A percentile compares a stretch with the other conserved stretches of the same genome.
These are phyloP conservation scores for Tauraco hartlaubi DNA, from an alignment of 2,797 vertebrate species.

Conservation along the genomic window DNA sequence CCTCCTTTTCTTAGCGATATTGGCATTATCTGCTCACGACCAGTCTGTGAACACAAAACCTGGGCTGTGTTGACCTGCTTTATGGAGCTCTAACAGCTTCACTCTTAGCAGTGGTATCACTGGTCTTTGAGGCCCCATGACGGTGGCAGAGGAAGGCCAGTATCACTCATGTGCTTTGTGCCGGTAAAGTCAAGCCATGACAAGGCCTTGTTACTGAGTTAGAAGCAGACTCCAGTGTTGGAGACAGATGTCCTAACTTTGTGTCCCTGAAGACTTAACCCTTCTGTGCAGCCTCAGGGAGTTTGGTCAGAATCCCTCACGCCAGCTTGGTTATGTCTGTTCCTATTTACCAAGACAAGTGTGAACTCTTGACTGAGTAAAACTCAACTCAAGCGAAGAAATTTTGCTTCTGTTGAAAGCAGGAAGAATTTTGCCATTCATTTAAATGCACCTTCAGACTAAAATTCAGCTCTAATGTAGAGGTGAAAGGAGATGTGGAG, in stretches of 20 bases:
- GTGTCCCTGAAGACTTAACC: neutral
- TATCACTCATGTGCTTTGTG: rapidly evolving
- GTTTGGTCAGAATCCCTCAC: neutral
- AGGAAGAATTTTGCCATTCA: neutral
- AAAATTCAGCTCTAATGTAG: neutral
- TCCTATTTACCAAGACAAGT: conserved; percentile 17
- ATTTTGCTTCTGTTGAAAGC: neutral
- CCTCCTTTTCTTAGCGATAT: neutral
- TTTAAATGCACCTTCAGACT: neutral
- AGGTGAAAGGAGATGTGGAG: neutral
- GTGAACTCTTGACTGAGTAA: neutral
- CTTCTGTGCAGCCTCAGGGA: neutral
- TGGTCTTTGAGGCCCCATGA: neutral
- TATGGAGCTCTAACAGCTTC: neutral
- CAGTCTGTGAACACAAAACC: neutral
- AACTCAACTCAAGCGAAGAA: neutral
- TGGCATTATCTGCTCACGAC: neutral
- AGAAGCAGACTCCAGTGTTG: neutral
- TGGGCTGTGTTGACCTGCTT: neutral
- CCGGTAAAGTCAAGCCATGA: neutral
- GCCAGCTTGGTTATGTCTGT: conserved; percentile 10
- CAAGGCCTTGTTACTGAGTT: neutral
- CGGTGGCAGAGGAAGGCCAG: neutral
- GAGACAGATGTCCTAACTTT: neutral
- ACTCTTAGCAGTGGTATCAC: neutral